A percentile compares a stretch with the other conserved stretches of the same genome.
Conservation (phyloP, 2,797 vertebrate species). For the Neoniphon sammara region DNA sequence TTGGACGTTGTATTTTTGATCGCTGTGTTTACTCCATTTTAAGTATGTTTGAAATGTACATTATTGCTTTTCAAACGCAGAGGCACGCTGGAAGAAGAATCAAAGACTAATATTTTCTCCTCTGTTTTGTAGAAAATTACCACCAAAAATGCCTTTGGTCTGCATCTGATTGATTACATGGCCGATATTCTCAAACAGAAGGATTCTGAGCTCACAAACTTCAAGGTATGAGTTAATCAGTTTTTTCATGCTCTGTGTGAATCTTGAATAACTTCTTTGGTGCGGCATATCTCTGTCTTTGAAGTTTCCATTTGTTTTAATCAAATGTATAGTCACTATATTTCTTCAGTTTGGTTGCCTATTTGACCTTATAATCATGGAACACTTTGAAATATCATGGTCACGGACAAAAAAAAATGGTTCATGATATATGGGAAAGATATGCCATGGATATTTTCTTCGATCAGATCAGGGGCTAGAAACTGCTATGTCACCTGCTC, state of each 20-base stretch:
- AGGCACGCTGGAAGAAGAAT: background rate
- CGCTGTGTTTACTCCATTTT: background rate
- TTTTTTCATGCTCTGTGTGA: background rate
- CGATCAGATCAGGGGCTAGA: too few relatives aligned
- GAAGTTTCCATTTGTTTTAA: background rate
- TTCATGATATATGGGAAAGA: too few relatives aligned
- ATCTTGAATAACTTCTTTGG: background rate
- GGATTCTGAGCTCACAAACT: constrained; percentile 90
- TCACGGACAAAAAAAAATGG: too few relatives aligned
- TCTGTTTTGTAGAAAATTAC: constrained; percentile 93
- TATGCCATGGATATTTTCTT: too few relatives aligned
- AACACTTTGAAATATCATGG: background rate
- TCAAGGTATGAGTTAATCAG: constrained; percentile 85
- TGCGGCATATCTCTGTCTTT: background rate
- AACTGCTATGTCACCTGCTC: too few relatives aligned
- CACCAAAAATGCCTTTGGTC: constrained; percentile 94
- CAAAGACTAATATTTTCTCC: constrained; percentile 2
- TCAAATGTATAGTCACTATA: background rate
- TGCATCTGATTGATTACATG: constrained; percentile 97
- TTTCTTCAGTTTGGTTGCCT: background rate
- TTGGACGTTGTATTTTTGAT: too few relatives aligned
- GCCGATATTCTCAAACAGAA: constrained; percentile 93
- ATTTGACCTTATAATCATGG: background rate
- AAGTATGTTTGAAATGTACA: background rate
- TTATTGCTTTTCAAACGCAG: background rate